These are phyloP conservation scores for Macrosteles quadrilineatus DNA, from an alignment of 1,140 invertebrate genomes.

Conservation along the genomic window DNA sequence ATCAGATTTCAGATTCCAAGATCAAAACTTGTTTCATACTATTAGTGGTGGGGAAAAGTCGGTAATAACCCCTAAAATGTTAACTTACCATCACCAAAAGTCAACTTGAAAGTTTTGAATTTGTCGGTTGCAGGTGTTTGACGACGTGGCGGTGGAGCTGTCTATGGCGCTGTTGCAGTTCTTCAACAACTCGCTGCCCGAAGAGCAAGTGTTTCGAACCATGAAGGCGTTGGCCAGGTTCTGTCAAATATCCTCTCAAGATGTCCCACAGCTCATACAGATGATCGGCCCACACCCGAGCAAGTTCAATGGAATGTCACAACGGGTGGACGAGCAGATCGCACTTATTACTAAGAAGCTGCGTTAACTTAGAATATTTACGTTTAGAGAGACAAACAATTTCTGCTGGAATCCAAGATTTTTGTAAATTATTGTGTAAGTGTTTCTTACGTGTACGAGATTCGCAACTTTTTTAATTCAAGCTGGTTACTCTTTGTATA, in stretches of 20 bases:
- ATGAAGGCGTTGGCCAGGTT: constrained; percentile 80
- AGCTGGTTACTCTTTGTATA: no score
- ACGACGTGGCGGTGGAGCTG: constrained; percentile 89
- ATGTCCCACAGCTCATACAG: constrained; percentile 85
- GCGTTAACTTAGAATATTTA: constrained; percentile 21
- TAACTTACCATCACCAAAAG: no score
- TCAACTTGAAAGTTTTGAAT: no score
- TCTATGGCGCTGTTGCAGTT: constrained; percentile 91
- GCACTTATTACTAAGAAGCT: constrained; percentile 37
- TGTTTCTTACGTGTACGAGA: no score
- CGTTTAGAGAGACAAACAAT: no score
- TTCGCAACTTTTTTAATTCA: no score
- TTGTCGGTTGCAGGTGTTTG: constrained; percentile 80
- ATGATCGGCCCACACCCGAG: constrained; percentile 89
- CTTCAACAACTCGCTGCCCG: constrained; percentile 72
- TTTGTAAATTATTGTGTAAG: no score
- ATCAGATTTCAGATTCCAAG: no score
- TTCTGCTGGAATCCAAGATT: no score
- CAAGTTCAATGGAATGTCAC: constrained; percentile 77
- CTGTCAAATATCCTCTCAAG: constrained; percentile 73
- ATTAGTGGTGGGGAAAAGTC: no score
- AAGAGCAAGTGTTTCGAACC: constrained; percentile 77
- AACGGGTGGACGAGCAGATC: constrained; percentile 78
- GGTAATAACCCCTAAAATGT: no score
- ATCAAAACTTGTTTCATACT: no score